phyloP scores from a whole-genome alignment of 2,888 invertebrate species.

The Machimus rusticus region DNA sequence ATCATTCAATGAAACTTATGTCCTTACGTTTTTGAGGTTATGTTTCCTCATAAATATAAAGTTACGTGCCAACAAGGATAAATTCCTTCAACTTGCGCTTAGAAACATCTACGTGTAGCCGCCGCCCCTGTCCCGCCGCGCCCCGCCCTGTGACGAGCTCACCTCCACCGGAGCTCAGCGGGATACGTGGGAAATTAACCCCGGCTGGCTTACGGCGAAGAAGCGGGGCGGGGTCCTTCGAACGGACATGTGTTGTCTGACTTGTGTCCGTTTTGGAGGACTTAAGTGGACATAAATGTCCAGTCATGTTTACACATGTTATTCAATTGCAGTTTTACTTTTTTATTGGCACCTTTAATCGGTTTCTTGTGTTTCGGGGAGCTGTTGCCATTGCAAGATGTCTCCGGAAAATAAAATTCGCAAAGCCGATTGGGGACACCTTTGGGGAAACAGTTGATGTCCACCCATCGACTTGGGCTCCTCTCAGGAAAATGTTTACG shows the following conservation, averaged over 20 bases:
- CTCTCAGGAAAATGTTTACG: not conserved
- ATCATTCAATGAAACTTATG: conserved; percentile 53
- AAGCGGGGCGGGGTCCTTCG: not conserved
- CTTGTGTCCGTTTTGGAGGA: conserved; percentile 6
- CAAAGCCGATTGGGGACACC: not conserved
- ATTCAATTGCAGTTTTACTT: conserved; percentile 9
- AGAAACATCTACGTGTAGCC: conserved; percentile 8
- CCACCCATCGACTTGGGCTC: not conserved
- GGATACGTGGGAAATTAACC: not conserved
- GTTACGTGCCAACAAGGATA: conserved; percentile 52
- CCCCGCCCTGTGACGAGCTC: not conserved
- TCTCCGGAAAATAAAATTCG: not conserved
- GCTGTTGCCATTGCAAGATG: not conserved
- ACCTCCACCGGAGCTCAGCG: not conserved
- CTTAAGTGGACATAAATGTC: conserved; percentile 37
- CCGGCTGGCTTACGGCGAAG: not conserved
- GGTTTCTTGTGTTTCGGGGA: conserved; percentile 20
- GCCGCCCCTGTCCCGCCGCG: not conserved
- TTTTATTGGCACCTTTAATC: conserved; percentile 5
- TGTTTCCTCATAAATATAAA: conserved; percentile 51
- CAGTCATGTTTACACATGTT: conserved; percentile 22
- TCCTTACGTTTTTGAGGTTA: conserved; percentile 51
- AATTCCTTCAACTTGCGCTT: conserved; percentile 43
- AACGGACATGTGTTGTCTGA: conserved; percentile 17
- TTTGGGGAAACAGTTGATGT: not conserved